Evolutionary conservation across 2,113 vertebrate species (phyloP), one percentile per base, ranked within the genome.

Genomic region (Lipophrys pholis): DNA sequence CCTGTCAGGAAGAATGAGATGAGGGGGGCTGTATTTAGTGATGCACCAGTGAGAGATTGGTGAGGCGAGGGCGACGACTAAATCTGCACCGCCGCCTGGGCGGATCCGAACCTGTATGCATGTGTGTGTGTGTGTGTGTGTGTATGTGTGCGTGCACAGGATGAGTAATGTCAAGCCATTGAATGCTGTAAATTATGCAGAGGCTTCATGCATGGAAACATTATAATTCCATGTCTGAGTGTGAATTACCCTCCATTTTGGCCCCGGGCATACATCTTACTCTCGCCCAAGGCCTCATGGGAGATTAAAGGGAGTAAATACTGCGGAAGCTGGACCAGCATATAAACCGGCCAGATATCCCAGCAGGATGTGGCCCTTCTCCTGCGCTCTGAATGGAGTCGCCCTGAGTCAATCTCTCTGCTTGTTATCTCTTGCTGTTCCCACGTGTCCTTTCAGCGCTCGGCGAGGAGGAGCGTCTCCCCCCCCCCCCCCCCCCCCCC

Each of bases 171-270:
- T 77, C 69, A 74, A 81, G 82, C 83, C 85, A 84, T 86, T 86
- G 79, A 77, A 80, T 65, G 73, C 58, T 78, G 79, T 91, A 79
- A 92, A 91, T 92, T 88, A 91, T 91, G 87, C 84, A 89, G 76
- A 59, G 76, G 79, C 84, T 83, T 85, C 88, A 87, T 84, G 82
- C 85, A 62, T 87, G 80, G 91, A 90, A 92, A 90, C 85, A 86
- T 88, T 89, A 88, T 87, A 89, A 90, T 86, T 92, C 88, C 81
- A 75, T 67, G 88, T 88, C 76, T 77, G 80, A 76, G 84, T 69
- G 81, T 88, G 85, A 91, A 87, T 86, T 73, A 87, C 71, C 80
- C 77, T 78, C 73, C 61, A 52, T 69, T 85, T 88, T 76, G 80
- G 76, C 86, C 86, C 55, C 69, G 67, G 88, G 89, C 89, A 6